Evolutionary conservation across 2,113 vertebrate genomes (phyloP).

Genomic region (Crypturellus undulatus): DNA sequence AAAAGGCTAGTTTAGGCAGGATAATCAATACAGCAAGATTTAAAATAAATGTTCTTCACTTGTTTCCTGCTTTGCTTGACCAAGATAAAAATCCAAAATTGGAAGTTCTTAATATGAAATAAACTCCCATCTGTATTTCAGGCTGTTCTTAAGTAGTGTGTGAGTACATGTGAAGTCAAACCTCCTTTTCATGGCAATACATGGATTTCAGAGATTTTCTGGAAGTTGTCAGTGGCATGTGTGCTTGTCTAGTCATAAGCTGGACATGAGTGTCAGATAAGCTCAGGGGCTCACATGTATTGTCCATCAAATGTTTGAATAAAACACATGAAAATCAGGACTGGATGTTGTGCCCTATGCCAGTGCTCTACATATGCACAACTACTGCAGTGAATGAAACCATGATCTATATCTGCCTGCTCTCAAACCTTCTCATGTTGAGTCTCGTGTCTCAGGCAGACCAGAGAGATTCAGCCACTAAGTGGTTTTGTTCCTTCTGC

Average conservation of each 20-base stretch:
- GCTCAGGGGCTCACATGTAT: background rate
- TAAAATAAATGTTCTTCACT: background rate
- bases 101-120: background rate
- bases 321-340: background rate
- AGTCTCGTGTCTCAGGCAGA: background rate
- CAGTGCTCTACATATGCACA: background rate
- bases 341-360: background rate
- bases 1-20: background rate
- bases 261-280: background rate
- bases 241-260: background rate
- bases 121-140: background rate
- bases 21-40: background rate
- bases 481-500: background rate
- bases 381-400: too few species aligned
- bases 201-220: background rate
- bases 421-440: fast-evolving
- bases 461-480: fast-evolving
- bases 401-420: fast-evolving
- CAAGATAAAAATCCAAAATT: background rate
- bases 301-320: background rate
- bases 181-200: background rate
- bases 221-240: background rate
- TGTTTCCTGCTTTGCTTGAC: background rate
- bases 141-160: background rate
- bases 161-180: background rate